phyloP scores from a whole-genome alignment of 2,113 vertebrate species.

The Onychorhynchus coronatus region DNA sequence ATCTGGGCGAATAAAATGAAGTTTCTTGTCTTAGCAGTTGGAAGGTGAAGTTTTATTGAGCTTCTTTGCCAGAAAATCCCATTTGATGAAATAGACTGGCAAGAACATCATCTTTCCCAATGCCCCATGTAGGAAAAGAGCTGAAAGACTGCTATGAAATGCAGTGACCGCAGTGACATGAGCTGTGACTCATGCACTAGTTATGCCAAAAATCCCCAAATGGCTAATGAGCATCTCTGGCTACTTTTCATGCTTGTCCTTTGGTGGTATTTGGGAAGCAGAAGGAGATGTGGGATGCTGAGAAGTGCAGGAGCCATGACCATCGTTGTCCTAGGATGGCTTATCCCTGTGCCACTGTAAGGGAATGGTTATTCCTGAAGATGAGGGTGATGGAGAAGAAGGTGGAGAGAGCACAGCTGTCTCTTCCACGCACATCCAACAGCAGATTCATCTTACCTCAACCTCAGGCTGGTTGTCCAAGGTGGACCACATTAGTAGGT shows the following conservation, averaged over 20 bases:
- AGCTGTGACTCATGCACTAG: neutral
- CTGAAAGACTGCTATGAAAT: neutral
- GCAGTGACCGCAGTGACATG: neutral
- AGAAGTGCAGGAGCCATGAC: neutral
- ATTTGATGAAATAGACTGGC: neutral
- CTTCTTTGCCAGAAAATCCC: neutral
- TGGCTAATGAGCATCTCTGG: neutral
- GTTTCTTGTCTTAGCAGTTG: neutral
- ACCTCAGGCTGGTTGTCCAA: too few species aligned
- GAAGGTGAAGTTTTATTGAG: neutral
- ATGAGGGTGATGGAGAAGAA: neutral
- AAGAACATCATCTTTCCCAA: neutral
- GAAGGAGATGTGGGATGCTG: neutral
- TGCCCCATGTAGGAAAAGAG: neutral
- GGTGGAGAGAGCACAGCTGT: neutral
- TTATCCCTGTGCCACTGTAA: neutral
- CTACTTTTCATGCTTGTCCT: too few species aligned
- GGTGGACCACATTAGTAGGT: neutral
- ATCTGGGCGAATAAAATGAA: neutral
- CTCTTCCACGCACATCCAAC: accelerated
- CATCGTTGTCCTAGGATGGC: neutral
- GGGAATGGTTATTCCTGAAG: neutral
- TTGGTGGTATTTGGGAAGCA: neutral
- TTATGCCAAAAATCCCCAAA: neutral
- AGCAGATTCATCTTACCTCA: neutral